Evolutionary conservation across 2,888 invertebrate species (phyloP).

Genomic region (Ormia ochracea): DNA sequence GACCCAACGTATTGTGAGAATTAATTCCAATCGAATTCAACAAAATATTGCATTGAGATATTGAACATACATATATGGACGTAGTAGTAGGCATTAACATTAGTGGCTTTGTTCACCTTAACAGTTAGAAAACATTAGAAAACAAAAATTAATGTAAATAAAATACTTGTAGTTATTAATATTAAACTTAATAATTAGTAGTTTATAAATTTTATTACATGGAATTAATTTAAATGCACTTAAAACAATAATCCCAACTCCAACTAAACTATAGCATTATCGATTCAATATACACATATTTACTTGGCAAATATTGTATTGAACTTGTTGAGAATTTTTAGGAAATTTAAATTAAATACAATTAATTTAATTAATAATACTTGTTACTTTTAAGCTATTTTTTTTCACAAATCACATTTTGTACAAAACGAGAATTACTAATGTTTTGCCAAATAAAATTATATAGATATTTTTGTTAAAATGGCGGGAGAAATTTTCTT

Average conservation of each 20-base stretch:
- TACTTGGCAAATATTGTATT: background rate
- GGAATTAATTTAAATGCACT: background rate
- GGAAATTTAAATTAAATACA: background rate
- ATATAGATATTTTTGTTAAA: conserved; percentile 58
- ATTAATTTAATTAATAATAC: background rate
- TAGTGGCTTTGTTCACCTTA: conserved; percentile 30
- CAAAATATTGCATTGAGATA: too few relatives aligned
- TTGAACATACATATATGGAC: background rate
- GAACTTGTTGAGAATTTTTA: background rate
- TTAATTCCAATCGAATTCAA: too few relatives aligned
- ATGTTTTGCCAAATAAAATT: conserved; percentile 59
- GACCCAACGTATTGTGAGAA: too few relatives aligned
- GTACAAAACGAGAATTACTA: conserved; percentile 24
- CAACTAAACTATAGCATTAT: background rate
- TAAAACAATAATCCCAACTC: too few relatives aligned
- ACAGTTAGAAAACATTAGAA: background rate
- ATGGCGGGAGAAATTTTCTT: background rate
- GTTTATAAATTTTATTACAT: background rate
- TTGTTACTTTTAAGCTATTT: conserved; percentile 3
- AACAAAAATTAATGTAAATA: conserved; percentile 8
- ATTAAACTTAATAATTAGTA: background rate
- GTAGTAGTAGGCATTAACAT: conserved; percentile 28
- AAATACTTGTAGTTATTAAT: background rate
- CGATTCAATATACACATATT: background rate
- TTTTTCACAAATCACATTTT: conserved; percentile 2